Conservation (phyloP, 2,888 invertebrate species). For the Agriopis marginaria region DNA sequence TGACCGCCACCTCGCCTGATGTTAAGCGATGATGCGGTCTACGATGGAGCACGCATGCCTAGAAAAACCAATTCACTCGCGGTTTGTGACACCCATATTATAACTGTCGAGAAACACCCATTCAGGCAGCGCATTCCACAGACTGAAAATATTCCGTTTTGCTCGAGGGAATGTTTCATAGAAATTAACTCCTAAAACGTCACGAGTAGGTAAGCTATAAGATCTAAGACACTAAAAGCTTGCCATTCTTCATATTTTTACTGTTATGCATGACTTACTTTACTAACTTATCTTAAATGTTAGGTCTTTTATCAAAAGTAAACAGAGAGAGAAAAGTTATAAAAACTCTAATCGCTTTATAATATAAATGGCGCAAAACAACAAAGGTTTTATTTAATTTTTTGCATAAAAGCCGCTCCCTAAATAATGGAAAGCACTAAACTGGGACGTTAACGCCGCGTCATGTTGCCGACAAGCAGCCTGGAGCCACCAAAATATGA, state of each 20-base stretch:
- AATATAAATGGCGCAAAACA: slow-evolving; percentile 31
- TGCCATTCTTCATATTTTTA: not conserved
- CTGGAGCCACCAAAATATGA: slow-evolving; percentile 32
- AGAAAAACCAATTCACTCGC: no score
- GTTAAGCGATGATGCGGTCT: no score
- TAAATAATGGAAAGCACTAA: slow-evolving; percentile 37
- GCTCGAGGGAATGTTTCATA: no score
- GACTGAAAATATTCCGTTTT: no score
- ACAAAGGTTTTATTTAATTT: slow-evolving; percentile 32
- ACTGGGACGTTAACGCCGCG: slow-evolving; percentile 37
- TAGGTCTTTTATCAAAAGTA: not conserved
- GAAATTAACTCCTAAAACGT: no score
- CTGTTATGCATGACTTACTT: not conserved
- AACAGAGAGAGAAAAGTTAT: slow-evolving; percentile 11
- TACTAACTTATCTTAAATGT: not conserved
- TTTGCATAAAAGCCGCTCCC: slow-evolving; percentile 25
- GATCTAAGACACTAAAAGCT: not conserved
- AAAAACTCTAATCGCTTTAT: slow-evolving; percentile 35
- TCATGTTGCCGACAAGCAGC: slow-evolving; percentile 42
- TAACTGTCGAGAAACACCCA: no score
- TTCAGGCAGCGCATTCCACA: no score
- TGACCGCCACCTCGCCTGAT: no score
- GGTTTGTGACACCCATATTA: no score
- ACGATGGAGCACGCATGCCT: no score
- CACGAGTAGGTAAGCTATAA: not conserved